phyloP scores from a whole-genome alignment of 2,888 invertebrate species.

The Subacronicta megacephala region DNA sequence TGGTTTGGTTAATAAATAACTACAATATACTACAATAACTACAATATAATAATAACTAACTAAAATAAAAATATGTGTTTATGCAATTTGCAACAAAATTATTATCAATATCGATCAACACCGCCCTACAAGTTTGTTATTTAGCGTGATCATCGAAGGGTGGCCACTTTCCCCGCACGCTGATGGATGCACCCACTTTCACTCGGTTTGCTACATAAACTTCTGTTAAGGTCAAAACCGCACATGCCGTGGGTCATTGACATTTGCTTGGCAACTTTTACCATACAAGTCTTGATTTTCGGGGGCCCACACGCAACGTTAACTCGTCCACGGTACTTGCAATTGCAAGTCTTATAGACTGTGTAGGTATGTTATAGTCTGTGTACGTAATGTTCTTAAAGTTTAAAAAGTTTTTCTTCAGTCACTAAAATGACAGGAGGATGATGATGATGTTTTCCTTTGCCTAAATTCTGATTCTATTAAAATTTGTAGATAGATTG shows the following conservation, averaged over 20 bases:
- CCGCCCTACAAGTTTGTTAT: conserved; percentile 8
- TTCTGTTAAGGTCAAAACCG: conserved; percentile 64
- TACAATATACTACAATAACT: too few species aligned
- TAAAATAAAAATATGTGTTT: too few species aligned
- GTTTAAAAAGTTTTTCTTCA: not conserved
- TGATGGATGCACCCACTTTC: conserved; percentile 73
- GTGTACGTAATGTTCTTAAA: not conserved
- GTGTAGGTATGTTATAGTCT: not conserved
- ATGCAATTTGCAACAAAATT: too few species aligned
- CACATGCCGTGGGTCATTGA: conserved; percentile 58
- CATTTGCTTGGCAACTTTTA: conserved; percentile 71
- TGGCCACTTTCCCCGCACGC: conserved; percentile 65
- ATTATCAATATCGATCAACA: conserved; percentile 10
- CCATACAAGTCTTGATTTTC: conserved; percentile 53
- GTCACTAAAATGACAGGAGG: not conserved
- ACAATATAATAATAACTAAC: too few species aligned
- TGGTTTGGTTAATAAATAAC: too few species aligned
- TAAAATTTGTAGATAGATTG: not conserved
- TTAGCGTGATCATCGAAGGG: conserved; percentile 59
- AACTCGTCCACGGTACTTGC: conserved; percentile 7
- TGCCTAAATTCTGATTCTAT: not conserved
- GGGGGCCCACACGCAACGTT: conserved; percentile 28
- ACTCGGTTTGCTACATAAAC: conserved; percentile 68
- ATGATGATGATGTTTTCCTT: not conserved
- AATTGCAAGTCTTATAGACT: not conserved